Conservation (phyloP, 2,888 invertebrate genomes). For the Nebria salina region DNA sequence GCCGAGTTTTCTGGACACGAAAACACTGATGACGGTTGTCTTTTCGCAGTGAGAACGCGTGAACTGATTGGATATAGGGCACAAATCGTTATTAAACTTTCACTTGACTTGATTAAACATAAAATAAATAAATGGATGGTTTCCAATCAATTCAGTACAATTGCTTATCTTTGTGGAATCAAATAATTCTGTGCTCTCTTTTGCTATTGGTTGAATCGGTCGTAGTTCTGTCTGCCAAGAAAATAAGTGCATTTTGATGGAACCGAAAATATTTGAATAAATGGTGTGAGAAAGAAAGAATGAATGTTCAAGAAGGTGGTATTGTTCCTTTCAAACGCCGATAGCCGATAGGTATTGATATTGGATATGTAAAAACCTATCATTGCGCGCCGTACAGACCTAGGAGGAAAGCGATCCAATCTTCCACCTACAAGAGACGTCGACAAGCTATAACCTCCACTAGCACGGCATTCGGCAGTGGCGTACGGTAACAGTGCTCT, state of each 20-base stretch:
- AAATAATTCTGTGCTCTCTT: conserved; percentile 8
- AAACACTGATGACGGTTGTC: conserved; percentile 48
- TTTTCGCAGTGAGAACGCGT: conserved; percentile 56
- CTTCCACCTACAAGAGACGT: conserved; percentile 5
- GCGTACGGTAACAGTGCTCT: background rate
- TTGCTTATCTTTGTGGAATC: conserved; percentile 8
- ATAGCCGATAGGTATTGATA: conserved; percentile 46
- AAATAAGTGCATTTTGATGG: conserved; percentile 15
- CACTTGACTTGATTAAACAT: conserved; percentile 49
- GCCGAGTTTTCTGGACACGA: conserved; percentile 33
- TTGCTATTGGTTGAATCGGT: background rate
- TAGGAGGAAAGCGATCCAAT: conserved; percentile 11
- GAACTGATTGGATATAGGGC: conserved; percentile 51
- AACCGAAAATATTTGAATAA: conserved; percentile 21
- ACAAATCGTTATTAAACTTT: conserved; percentile 56
- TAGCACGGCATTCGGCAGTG: background rate
- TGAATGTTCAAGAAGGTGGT: background rate
- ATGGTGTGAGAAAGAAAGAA: conserved; percentile 2
- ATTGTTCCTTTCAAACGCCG: conserved; percentile 3
- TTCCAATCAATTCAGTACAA: too few relatives aligned
- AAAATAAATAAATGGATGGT: conserved; percentile 25
- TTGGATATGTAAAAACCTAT: conserved; percentile 46
- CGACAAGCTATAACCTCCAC: background rate
- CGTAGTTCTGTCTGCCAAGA: background rate
- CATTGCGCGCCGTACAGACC: conserved; percentile 24